phyloP scores from a whole-genome alignment of 2,797 vertebrate species.

The Champsocephalus gunnari region DNA sequence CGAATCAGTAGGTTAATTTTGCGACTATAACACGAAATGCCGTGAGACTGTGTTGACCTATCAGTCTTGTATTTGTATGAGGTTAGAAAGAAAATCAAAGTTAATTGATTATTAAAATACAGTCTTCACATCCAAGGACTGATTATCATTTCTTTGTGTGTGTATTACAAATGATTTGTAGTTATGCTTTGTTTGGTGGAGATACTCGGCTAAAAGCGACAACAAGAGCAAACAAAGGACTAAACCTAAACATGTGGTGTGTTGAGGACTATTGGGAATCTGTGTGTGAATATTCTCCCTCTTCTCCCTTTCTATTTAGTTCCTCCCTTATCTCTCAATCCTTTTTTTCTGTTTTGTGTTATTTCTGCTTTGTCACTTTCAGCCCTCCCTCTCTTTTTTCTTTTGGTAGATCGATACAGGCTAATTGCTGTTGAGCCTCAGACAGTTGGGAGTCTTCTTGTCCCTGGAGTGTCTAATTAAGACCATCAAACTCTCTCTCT shows the following conservation, averaged over 20 bases:
- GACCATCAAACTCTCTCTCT: constrained; percentile 32
- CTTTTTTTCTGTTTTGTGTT: constrained; percentile 1
- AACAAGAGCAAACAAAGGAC: constrained; percentile 21
- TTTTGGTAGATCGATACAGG: constrained; percentile 55
- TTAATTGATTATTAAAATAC: no score
- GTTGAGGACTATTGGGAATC: constrained; percentile 1
- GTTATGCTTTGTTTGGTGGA: constrained; percentile 14
- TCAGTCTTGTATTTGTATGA: no score
- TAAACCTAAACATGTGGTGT: constrained; percentile 10
- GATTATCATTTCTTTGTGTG: background rate
- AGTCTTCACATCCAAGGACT: no score
- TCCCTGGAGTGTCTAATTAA: constrained; percentile 65
- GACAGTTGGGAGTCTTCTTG: constrained; percentile 50
- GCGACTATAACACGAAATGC: no score
- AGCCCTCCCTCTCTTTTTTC: constrained; percentile 1
- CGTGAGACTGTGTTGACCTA: no score
- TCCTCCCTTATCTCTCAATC: no score
- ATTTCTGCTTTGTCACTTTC: constrained; percentile 9
- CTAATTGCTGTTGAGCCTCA: constrained; percentile 63
- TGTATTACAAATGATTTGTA: background rate
- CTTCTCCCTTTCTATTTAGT: background rate
- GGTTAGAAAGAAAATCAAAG: no score
- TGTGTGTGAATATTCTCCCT: background rate
- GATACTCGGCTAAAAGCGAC: constrained; percentile 30
- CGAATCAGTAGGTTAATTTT: no score